These are phyloP conservation scores for Anagrus nilaparvatae DNA, from an alignment of 1,140 invertebrate genomes.

Conservation along the genomic window DNA sequence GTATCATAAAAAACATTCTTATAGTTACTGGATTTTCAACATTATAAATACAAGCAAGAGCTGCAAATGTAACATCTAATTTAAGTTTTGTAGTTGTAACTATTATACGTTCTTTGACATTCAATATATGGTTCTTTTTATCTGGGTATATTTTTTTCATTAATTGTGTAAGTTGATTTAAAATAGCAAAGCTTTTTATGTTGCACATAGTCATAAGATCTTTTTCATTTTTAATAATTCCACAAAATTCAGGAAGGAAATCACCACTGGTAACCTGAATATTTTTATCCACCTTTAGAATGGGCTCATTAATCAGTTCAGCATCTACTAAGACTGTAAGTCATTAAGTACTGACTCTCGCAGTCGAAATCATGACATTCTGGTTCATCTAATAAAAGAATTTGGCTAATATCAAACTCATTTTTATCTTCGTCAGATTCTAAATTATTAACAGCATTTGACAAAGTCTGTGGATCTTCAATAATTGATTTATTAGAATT, in stretches of 20 bases:
- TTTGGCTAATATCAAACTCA: not conserved
- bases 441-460: not conserved
- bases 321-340: not conserved
- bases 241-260: constrained; percentile 7
- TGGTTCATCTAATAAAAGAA: not conserved
- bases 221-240: constrained; percentile 9
- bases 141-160: not conserved
- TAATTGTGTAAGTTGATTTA: constrained; percentile 1
- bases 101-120: constrained; percentile 1
- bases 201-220: constrained; percentile 3
- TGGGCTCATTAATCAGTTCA: not conserved
- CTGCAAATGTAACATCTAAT: not conserved
- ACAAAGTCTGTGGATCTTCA: not conserved
- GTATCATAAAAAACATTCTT: constrained; percentile 2
- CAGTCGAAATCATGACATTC: constrained; percentile 1
- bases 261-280: constrained; percentile 12
- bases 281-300: constrained; percentile 2
- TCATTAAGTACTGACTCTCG: not conserved
- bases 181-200: constrained; percentile 4
- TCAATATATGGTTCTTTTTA: not conserved
- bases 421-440: not conserved
- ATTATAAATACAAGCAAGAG: not conserved
- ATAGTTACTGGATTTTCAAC: not conserved
- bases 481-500: not conserved
- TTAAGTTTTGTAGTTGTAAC: constrained; percentile 6